Percentiles rank a stretch among this genome's conserved stretches.
Evolutionary conservation across 2,113 vertebrate species (phyloP).

Genomic region (Syngnathoides biaculeatus): DNA sequence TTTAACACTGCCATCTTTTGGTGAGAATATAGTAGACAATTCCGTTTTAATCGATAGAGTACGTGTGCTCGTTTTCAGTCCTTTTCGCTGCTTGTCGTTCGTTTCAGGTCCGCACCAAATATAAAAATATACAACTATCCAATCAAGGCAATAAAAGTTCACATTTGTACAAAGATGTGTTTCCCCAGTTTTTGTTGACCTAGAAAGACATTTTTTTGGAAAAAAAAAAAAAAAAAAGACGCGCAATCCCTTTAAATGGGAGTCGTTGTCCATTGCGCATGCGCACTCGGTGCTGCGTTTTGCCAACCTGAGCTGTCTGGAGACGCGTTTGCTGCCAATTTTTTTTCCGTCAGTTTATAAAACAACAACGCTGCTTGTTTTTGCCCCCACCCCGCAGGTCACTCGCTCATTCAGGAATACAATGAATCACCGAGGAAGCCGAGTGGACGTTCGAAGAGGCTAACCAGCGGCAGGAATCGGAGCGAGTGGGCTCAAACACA

Average conservation of each 20-base stretch:
- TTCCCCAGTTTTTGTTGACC: not conserved
- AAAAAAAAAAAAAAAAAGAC: not conserved
- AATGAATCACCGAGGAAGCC: not conserved
- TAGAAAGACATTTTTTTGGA: too few species aligned
- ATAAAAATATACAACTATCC: not conserved
- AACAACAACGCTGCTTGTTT: not conserved
- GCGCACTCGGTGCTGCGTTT: conserved; percentile 65
- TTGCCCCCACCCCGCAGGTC: not conserved
- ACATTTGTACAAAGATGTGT: not conserved
- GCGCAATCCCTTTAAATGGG: conserved; percentile 67
- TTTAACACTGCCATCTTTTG: conserved; percentile 47
- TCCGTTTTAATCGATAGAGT: not conserved
- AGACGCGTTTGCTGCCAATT: conserved; percentile 26
- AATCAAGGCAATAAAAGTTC: not conserved
- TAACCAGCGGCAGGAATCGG: not conserved
- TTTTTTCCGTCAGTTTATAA: conserved; percentile 37
- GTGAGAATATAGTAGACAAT: conserved; percentile 3
- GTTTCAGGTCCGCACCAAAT: not conserved
- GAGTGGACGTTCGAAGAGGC: not conserved
- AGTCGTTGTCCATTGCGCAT: conserved; percentile 32
- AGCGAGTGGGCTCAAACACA: not conserved
- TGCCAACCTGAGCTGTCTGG: conserved; percentile 58
- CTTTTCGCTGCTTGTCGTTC: not conserved
- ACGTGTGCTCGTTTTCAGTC: not conserved
- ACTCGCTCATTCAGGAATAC: not conserved